Evolutionary conservation across 2,797 vertebrate genomes (phyloP), one percentile per base, ranked within the genome.

Genomic region (Octomys mimax): DNA sequence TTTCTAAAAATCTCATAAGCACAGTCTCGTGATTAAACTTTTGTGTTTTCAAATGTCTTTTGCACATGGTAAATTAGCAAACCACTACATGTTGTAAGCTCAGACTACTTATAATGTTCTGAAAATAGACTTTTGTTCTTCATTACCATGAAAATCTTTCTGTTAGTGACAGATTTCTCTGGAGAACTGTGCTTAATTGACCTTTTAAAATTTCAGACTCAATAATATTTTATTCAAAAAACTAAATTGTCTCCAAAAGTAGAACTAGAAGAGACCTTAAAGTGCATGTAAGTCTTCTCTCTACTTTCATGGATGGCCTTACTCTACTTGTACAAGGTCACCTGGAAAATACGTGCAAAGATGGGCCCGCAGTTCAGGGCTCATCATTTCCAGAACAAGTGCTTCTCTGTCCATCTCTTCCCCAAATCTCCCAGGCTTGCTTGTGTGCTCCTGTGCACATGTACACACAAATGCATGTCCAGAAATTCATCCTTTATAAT

Each of bases 181-280:
- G 39, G 88, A 94, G 91, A 96, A 84, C 31, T 80, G 89, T 83
- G 89, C 70, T 92, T 95, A 96, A 91, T 80, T 95, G 89, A 94
- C 70, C 75, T 96, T 97, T 96, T 39, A 42, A 94, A 95, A 90
- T 91, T 94, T 83, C 86, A 92, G 49, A 19, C 62, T 96, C 28
- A 96, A 96, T 52, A 96, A 86, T 52, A 68, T 31, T 88, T 96
- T 42, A 73, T 91, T 66, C 52, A 96, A 85, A 95, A 95, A 91
- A 91, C 94, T 96, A 96, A 97, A 77, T 80, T 86, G 62, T 87
- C 82, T 94, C 19, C 18, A 92, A 11, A 73, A 12, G 24, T 81
- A 91, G 81, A 93, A 92, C 71, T 87, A 49, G n/a, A 84, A 77
- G 21, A 92, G 79, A 95, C 36, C 61, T 95, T 92, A 85, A 91